Conservation (phyloP, 2,797 vertebrate species). For the Sitta carolinensis region DNA sequence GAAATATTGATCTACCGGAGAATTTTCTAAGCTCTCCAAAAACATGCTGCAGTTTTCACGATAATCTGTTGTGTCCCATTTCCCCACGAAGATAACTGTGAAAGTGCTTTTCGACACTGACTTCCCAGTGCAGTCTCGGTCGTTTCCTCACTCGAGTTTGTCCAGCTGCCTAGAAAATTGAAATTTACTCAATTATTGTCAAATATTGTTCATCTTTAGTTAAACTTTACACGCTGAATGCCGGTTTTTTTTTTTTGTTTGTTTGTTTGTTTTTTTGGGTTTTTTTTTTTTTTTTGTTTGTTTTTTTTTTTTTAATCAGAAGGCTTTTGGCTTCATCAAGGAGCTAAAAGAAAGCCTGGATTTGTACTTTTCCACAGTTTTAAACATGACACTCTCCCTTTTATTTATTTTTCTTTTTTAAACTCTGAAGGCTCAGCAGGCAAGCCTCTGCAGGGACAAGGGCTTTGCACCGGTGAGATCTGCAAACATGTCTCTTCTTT, state of each 20-base stretch:
- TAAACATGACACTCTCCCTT: constrained; percentile 34
- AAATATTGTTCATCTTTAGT: constrained; percentile 30
- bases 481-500: constrained; percentile 72
- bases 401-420: not conserved
- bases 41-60: fast-evolving
- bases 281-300: not conserved
- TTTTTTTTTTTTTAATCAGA: constrained; percentile 9
- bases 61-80: fast-evolving
- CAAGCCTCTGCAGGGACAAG: constrained; percentile 22
- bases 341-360: constrained; percentile 13
- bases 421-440: constrained; percentile 47
- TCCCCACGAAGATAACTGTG: not conserved
- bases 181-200: not conserved
- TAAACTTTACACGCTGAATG: not conserved
- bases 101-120: not conserved
- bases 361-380: constrained; percentile 15
- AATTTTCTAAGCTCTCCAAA: not conserved
- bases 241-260: not conserved
- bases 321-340: not conserved
- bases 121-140: not conserved
- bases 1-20: not conserved
- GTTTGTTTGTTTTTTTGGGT: too few species aligned
- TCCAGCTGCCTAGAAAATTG: not conserved
- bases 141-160: not conserved
- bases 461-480: constrained; percentile 36